Evolutionary conservation across 2,797 vertebrate species (phyloP).

Genomic region (Onychomys leucogaster): DNA sequence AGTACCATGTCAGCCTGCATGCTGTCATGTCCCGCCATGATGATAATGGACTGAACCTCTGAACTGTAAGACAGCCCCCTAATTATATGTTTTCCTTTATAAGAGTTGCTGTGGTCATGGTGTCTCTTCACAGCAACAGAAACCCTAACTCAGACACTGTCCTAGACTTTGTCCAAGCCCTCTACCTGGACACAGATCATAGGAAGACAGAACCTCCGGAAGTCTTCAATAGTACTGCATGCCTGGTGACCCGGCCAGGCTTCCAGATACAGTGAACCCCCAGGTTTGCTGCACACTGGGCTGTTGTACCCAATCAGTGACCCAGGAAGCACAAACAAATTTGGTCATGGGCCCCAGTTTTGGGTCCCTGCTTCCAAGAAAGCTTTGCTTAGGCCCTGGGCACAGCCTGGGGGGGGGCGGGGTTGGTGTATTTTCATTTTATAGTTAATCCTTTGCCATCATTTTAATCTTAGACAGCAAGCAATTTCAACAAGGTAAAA

Average conservation of each 20-base stretch:
- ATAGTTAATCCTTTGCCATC: neutral
- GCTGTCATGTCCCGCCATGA: neutral
- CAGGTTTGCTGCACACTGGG: neutral
- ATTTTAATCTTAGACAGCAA: neutral
- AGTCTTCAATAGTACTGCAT: neutral
- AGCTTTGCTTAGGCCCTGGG: neutral
- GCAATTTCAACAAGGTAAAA: neutral
- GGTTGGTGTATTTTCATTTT: too few species aligned
- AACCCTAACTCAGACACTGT: neutral
- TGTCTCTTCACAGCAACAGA: neutral
- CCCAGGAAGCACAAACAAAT: neutral
- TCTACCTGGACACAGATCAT: neutral
- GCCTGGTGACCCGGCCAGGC: neutral
- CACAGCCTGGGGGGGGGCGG: fast-evolving
- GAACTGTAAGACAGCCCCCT: neutral
- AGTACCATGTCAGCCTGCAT: neutral
- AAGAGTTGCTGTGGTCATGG: neutral
- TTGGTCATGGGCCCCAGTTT: neutral
- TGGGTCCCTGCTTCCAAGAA: too few species aligned
- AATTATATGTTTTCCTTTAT: neutral
- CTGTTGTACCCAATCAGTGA: neutral
- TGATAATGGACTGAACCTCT: neutral
- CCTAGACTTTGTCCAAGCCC: neutral
- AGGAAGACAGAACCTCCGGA: too few species aligned
- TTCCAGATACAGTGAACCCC: neutral